Evolutionary conservation across 2,888 invertebrate genomes (phyloP), one percentile per base, ranked within the genome.

Genomic region (Drosophila borborema): DNA sequence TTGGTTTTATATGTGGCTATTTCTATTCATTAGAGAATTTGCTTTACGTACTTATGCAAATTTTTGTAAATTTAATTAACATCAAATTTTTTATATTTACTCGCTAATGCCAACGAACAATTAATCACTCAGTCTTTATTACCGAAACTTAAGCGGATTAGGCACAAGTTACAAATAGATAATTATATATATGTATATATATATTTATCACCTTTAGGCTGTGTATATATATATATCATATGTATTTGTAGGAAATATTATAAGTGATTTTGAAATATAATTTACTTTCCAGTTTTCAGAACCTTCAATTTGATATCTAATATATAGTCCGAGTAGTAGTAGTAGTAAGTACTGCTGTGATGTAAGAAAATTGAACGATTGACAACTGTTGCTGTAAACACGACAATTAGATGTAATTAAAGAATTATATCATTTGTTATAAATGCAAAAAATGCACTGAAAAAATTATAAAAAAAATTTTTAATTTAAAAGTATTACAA

Each of bases 401-500:
- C 36, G 23, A 8, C 38, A 31, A 53, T 65, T 38, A 62, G 10
- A 8, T 53, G 10, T 3, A 16, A 62, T 62, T 45, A 53, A 10
- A 10, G 0, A 9, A 38, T 62, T 20, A 23, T 34, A 45, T 9
- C 20, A 55, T 16, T 18, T 14, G 14, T 14, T 36, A 18, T 38
- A 38, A 20, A 16, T 31, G n/a, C n/a, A 10, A 7, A 49, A 53
- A 53, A 20, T 38, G 14, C 45, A 46, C 58, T 56, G 31, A 5
- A 23, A 18, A 34, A 31, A 49, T 2, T n/a, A 16, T 7, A 16
- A 7, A 7, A 16, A 14, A 31, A 31, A 10, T 31, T n/a, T 46
- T 1, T 10, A 46, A 14, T 46, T 23, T 23, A 12, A 23, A 23
- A 23, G 23, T 46, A 41, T n/a, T n/a, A 9, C 6, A 23, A 14